Evolutionary conservation across 2,888 invertebrate genomes (phyloP).

Genomic region (Trachelus iudaicus): DNA sequence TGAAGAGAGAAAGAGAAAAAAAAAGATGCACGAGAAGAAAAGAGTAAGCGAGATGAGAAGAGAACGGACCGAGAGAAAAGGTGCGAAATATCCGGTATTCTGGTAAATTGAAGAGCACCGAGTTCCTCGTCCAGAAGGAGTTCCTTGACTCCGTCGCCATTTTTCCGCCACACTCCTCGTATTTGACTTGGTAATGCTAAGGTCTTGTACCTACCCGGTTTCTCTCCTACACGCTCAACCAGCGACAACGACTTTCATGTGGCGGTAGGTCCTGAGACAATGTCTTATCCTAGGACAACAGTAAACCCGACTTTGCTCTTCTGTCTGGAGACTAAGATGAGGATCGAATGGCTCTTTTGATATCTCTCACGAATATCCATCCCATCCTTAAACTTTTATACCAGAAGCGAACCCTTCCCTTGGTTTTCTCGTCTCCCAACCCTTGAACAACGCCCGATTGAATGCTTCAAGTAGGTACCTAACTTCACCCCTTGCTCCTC

Average conservation of each 20-base stretch:
- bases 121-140: conserved; percentile 25
- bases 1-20: not conserved
- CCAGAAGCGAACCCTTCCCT: not conserved
- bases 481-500: conserved; percentile 20
- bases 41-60: not conserved
- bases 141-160: conserved; percentile 54
- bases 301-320: conserved; percentile 11
- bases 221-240: conserved; percentile 12
- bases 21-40: not conserved
- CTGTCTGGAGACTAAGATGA: conserved; percentile 11
- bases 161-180: conserved; percentile 50
- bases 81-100: conserved; percentile 35
- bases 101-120: conserved; percentile 41
- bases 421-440: not conserved
- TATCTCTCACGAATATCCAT: conserved; percentile 21
- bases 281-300: conserved; percentile 27
- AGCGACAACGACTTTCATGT: conserved; percentile 43
- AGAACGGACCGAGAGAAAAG: conserved; percentile 17
- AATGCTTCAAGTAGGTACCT: not conserved
- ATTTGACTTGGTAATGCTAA: conserved; percentile 64
- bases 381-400: not conserved
- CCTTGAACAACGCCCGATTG: conserved; percentile 21
- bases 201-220: conserved; percentile 42
- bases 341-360: conserved; percentile 37
- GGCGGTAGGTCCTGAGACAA: conserved; percentile 54